These are phyloP conservation scores for Dendrolimus kikuchii DNA, from an alignment of 1,140 invertebrate species.

Conservation along the genomic window DNA sequence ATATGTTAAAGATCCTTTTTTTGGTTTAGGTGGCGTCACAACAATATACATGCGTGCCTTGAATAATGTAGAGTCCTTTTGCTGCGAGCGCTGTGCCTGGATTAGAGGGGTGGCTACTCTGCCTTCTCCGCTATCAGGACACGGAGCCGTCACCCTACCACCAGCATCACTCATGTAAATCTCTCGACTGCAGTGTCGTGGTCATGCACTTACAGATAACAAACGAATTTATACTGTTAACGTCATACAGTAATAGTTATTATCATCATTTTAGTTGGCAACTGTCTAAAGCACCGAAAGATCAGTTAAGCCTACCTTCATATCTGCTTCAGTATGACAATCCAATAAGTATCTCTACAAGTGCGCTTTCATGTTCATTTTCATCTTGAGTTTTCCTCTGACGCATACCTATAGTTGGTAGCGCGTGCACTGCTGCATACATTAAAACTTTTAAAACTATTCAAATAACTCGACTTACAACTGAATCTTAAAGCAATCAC, in stretches of 20 bases:
- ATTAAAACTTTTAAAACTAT: too few relatives aligned
- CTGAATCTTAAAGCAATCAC: too few relatives aligned
- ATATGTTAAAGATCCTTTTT: not conserved
- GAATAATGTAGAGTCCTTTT: conserved; percentile 75
- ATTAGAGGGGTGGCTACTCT: conserved; percentile 72
- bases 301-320: too few relatives aligned
- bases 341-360: too few relatives aligned
- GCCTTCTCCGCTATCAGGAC: conserved; percentile 73
- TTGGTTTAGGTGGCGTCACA: conserved; percentile 70
- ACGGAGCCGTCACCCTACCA: conserved; percentile 73
- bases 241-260: not conserved
- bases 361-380: too few relatives aligned
- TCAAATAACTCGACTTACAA: too few relatives aligned
- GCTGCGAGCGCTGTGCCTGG: conserved; percentile 72
- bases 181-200: not conserved
- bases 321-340: too few relatives aligned
- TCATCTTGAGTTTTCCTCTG: too few relatives aligned
- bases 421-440: too few relatives aligned
- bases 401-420: too few relatives aligned
- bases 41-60: conserved; percentile 75
- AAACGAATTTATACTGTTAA: not conserved
- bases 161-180: conserved; percentile 69
- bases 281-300: too few relatives aligned
- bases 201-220: not conserved
- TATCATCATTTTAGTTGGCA: not conserved